phyloP scores from a whole-genome alignment of 2,113 vertebrate species.

The Thomomys bottae region DNA sequence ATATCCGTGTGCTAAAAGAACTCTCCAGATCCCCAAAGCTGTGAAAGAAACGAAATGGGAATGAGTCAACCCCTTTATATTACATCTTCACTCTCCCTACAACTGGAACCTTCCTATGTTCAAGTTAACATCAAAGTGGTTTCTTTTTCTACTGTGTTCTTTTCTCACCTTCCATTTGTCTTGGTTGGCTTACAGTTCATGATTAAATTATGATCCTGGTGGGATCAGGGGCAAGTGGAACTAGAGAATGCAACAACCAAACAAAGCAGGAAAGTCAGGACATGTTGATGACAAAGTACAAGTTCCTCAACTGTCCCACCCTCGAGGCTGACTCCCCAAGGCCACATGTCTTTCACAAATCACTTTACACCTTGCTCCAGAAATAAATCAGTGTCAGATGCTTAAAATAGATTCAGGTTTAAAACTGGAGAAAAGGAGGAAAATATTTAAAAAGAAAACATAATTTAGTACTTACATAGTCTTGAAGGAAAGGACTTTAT shows the following conservation, averaged over 20 bases:
- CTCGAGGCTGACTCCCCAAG: neutral
- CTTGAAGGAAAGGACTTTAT: neutral
- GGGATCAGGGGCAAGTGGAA: neutral
- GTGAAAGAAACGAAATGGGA: neutral
- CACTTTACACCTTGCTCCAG: neutral
- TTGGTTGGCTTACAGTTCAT: neutral
- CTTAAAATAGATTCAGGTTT: neutral
- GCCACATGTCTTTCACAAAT: neutral
- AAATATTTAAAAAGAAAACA: neutral
- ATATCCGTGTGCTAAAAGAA: rapidly evolving
- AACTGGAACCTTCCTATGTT: neutral
- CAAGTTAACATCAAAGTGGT: neutral
- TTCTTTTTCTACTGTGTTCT: neutral
- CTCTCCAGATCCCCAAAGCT: neutral
- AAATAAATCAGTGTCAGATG: neutral
- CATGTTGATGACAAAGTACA: neutral
- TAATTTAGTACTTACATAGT: neutral
- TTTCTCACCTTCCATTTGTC: neutral
- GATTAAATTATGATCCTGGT: neutral
- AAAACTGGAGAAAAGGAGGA: neutral
- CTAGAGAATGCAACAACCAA: neutral
- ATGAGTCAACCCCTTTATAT: neutral
- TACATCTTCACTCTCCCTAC: neutral
- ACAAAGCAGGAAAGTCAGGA: neutral
- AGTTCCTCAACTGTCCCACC: too few relatives aligned